phyloP scores from a whole-genome alignment of 2,113 vertebrate species.

The Patagioenas fasciata region DNA sequence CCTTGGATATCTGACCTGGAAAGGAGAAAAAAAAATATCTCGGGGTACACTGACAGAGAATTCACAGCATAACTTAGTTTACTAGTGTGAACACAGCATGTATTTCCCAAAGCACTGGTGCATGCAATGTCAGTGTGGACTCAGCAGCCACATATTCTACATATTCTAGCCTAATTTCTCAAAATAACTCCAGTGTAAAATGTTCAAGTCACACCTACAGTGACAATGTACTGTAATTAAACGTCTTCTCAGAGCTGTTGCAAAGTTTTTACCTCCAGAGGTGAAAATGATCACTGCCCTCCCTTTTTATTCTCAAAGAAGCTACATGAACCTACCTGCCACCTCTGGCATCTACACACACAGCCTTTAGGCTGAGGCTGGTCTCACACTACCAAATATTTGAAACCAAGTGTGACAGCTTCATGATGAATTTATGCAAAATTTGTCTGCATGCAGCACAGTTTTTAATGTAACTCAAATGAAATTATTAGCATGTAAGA shows the following conservation, averaged over 20 bases:
- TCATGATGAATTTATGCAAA: not conserved
- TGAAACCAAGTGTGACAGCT: not conserved
- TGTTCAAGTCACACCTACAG: not conserved
- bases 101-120: not conserved
- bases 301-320: not conserved
- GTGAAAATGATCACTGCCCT: not conserved
- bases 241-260: not conserved
- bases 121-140: not conserved
- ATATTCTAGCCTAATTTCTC: not conserved
- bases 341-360: not conserved
- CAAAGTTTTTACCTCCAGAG: not conserved
- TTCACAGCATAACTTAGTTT: not conserved
- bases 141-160: not conserved
- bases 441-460: not conserved
- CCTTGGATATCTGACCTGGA: constrained; percentile 32
- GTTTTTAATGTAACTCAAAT: not conserved
- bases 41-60: not conserved
- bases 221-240: not conserved
- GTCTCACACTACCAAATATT: not conserved
- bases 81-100: accelerated
- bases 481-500: not conserved
- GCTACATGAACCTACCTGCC: not conserved
- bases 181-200: not conserved
- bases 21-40: constrained; percentile 38
- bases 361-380: not conserved